A percentile compares a stretch with the other conserved stretches of the same genome.
Evolutionary conservation across 2,113 vertebrate species (phyloP).

Genomic region (Physeter macrocephalus): DNA sequence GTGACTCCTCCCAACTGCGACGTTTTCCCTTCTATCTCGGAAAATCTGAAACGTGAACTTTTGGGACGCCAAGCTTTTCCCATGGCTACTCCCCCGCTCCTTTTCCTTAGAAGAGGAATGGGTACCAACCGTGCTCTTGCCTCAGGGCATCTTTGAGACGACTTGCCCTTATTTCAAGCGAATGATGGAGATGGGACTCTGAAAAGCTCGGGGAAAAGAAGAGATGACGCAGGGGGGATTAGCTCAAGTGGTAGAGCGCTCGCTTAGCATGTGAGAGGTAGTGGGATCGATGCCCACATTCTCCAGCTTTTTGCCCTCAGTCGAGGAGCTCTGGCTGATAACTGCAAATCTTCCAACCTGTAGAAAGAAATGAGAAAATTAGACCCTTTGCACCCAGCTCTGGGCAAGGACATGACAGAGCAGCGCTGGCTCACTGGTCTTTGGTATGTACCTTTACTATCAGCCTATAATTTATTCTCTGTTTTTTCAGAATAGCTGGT

Average conservation of each 20-base stretch:
- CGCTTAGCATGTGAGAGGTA: not conserved
- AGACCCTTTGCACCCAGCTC: too few species aligned
- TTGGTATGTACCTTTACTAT: too few species aligned
- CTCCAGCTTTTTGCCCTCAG: not conserved
- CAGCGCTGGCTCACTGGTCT: not conserved
- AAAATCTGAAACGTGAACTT: not conserved
- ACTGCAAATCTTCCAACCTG: too few species aligned
- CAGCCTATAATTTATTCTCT: too few species aligned
- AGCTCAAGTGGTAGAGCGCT: not conserved
- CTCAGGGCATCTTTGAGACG: not conserved
- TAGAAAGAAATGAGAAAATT: not conserved
- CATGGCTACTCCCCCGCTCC: not conserved
- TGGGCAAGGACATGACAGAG: not conserved
- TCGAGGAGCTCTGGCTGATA: too few species aligned
- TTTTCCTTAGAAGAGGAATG: not conserved
- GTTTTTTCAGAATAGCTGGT: too few species aligned
- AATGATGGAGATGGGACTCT: not conserved
- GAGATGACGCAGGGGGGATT: accelerated
- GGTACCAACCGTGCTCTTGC: not conserved
- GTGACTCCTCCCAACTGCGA: not conserved
- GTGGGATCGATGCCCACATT: not conserved
- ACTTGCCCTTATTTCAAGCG: not conserved
- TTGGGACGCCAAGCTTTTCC: not conserved
- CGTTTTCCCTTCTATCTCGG: not conserved
- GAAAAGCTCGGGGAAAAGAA: not conserved